These are phyloP conservation scores for Bradypus variegatus DNA, from an alignment of 2,797 vertebrate species.

Conservation along the genomic window DNA sequence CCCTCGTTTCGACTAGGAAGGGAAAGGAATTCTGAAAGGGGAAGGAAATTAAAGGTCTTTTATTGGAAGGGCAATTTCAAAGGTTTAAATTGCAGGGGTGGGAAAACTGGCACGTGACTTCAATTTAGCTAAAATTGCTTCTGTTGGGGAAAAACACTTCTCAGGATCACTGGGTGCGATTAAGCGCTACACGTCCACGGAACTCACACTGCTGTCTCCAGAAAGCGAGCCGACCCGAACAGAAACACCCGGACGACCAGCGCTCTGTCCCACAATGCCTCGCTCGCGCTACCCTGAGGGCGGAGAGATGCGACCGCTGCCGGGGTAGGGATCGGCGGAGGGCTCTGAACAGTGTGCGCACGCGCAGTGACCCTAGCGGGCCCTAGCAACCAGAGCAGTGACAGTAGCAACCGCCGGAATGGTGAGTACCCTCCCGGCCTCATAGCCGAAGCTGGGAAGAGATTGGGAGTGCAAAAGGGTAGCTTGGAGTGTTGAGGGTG, in stretches of 20 bases:
- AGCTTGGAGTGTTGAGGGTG: background rate
- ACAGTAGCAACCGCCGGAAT: slow-evolving; percentile 76
- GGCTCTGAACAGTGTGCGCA: slow-evolving; percentile 53
- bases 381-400: slow-evolving; percentile 81
- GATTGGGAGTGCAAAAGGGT: background rate
- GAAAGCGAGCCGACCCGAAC: accelerated
- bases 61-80: background rate
- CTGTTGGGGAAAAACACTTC: background rate
- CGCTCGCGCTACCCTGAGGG: slow-evolving; percentile 29
- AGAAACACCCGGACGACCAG: background rate
- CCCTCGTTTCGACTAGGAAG: background rate
- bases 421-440: slow-evolving; percentile 70
- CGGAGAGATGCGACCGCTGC: slow-evolving; percentile 18
- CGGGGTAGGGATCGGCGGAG: accelerated
- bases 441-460: background rate
- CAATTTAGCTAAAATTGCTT: background rate
- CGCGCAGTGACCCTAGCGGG: slow-evolving; percentile 65
- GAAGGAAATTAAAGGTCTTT: background rate
- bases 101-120: background rate
- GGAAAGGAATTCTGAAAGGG: too few species aligned
- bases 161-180: accelerated
- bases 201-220: accelerated
- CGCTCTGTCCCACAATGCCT: slow-evolving; percentile 56
- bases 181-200: accelerated
- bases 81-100: background rate